These are phyloP conservation scores for Melieria crassipennis DNA, from an alignment of 2,888 invertebrate genomes.

Conservation along the genomic window DNA sequence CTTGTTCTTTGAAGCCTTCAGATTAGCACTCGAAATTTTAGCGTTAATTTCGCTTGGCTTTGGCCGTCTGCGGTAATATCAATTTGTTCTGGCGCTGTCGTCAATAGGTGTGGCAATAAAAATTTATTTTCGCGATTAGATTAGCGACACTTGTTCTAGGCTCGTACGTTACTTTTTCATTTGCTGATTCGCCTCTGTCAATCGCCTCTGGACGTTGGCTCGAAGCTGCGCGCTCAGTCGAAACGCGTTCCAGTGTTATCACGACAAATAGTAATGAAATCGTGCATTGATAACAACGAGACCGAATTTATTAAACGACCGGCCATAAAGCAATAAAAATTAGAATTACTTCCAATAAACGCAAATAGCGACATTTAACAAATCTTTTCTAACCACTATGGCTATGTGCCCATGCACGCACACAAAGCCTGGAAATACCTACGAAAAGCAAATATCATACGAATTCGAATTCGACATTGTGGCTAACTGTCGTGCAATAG, in stretches of 20 bases:
- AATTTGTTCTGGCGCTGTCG: conserved; percentile 13
- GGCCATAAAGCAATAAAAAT: conserved; percentile 59
- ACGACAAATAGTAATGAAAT: not conserved
- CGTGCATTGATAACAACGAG: conserved; percentile 4
- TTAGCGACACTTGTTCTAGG: conserved; percentile 26
- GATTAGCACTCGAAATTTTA: too few relatives aligned
- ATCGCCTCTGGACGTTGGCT: conserved; percentile 2
- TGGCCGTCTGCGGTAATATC: too few relatives aligned
- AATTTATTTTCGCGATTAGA: conserved; percentile 44
- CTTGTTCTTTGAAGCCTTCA: too few relatives aligned
- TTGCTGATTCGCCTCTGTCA: not conserved
- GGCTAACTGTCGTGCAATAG: too few relatives aligned
- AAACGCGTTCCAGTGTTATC: not conserved
- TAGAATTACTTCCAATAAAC: conserved; percentile 62
- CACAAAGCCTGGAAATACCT: conserved; percentile 25
- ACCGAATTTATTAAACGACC: conserved; percentile 35
- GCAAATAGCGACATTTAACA: conserved; percentile 60
- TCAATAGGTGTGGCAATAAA: conserved; percentile 58
- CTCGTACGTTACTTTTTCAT: not conserved
- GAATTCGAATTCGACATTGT: too few relatives aligned
- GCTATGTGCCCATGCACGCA: conserved; percentile 33
- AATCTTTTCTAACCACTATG: conserved; percentile 55
- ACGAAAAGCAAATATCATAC: conserved; percentile 13
- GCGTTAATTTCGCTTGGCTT: too few relatives aligned
- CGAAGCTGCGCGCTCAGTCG: too few relatives aligned